Conservation (phyloP, 1,140 invertebrate species). For the Drosophila pandora region DNA sequence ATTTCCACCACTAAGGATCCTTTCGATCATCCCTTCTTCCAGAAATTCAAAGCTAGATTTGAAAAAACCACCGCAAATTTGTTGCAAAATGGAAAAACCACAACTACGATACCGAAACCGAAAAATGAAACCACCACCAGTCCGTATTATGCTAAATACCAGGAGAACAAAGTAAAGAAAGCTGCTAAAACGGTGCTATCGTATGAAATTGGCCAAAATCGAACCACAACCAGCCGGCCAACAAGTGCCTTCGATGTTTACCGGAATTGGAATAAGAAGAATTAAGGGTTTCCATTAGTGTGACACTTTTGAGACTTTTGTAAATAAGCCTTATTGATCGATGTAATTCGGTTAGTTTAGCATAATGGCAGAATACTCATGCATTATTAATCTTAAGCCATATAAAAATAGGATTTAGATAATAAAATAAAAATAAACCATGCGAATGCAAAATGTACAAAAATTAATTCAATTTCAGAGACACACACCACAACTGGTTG, state of each 20-base stretch:
- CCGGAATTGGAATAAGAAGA: conserved; percentile 43
- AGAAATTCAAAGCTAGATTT: conserved; percentile 58
- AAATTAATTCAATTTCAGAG: conserved; percentile 59
- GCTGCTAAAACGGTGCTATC: conserved; percentile 50
- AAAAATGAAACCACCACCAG: conserved; percentile 34
- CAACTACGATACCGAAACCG: background rate
- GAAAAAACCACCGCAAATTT: background rate
- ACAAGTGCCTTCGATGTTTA: conserved; percentile 42
- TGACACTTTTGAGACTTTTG: conserved; percentile 44
- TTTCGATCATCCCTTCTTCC: conserved; percentile 69
- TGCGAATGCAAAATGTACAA: conserved; percentile 43
- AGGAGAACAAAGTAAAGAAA: conserved; percentile 54
- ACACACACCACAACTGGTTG: conserved; percentile 28
- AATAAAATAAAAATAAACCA: conserved; percentile 66
- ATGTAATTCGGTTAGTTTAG: conserved; percentile 47
- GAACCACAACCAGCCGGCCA: conserved; percentile 27
- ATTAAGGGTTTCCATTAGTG: conserved; percentile 12
- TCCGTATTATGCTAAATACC: conserved; percentile 63
- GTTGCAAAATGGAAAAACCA: conserved; percentile 7
- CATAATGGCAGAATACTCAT: conserved; percentile 61
- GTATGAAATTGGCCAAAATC: conserved; percentile 47
- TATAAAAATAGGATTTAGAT: conserved; percentile 65
- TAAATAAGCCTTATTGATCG: conserved; percentile 57
- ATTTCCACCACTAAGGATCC: conserved; percentile 42
- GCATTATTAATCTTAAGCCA: conserved; percentile 59